Base-by-base conservation (phyloP, 2,113 vertebrate genomes). In the Vombatus ursinus region DNA sequence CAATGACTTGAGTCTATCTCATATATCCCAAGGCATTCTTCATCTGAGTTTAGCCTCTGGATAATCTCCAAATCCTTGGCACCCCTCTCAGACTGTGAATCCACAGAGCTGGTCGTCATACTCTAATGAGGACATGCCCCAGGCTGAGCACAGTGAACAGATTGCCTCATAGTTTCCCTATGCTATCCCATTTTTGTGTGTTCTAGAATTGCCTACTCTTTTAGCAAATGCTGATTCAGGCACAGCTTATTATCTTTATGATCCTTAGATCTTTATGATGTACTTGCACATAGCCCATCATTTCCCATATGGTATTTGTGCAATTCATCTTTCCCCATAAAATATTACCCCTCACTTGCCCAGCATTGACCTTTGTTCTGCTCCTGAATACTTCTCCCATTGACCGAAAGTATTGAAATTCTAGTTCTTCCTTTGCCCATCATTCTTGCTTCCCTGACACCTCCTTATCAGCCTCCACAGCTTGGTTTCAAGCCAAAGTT, bases 31-130 rank as follows among this genome's bases (percentile, higher is more conserved):
- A 94, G 94, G 52, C 4, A 1, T 44, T 23, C 1, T 0, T 50
- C 26, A 90, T 53, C 22, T 84, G 22, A 49, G 22, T 14, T 95
- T 90, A 8, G 92, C 24, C 53, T 90, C 84, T 91, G 37, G 68
- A 44, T 44, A 47, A 50, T 47, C 93, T 90, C 90, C 68, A 77
- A 77, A 91, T 54, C 93, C 93, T 90, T 96, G 93, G 92, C 8
- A 31, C 77, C 31, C 4, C 0, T 49, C 90, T 49, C 89, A 68
- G 25, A 95, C n/a, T 93, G 24, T 92, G 54, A 48, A 28, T 3
- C 50, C 37, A 49, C 90, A 52, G 25, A 31, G 26, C 1, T n/a
- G 16, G 37, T 94, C 24, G 92, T 19, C 23, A 2, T 25, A 44
- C 3, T 44, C 89, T 48, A 49, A 91, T 93, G 44, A 92, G 28